Evolutionary conservation across 2,797 vertebrate genomes (phyloP).

Genomic region (Picus viridis): DNA sequence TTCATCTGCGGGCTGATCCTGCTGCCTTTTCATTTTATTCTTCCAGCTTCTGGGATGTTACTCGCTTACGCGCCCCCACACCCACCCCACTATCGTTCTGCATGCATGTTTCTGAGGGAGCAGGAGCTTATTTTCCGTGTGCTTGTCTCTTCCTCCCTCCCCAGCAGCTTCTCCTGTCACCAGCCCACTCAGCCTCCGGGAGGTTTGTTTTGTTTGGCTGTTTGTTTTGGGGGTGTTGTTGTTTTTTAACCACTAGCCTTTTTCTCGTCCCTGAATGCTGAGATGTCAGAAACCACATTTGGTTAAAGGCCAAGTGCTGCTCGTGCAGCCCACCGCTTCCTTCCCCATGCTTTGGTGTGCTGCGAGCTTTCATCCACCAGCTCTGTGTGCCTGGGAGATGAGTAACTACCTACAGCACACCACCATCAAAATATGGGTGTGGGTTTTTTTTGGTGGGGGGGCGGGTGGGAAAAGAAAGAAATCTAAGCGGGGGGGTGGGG

Average conservation of each 20-base stretch:
- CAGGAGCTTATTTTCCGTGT: conserved; percentile 22
- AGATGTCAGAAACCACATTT: not conserved
- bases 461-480: not conserved
- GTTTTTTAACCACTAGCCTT: not conserved
- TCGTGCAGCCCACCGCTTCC: not conserved
- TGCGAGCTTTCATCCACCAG: not conserved
- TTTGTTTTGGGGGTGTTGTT: not conserved
- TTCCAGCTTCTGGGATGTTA: conserved; percentile 65
- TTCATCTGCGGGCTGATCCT: conserved; percentile 78
- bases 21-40: conserved; percentile 77
- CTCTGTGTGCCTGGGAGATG: not conserved
- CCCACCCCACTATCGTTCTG: conserved; percentile 15
- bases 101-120: conserved; percentile 21
- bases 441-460: not conserved
- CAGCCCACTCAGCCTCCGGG: not conserved
- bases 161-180: not conserved
- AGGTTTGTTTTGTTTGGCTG: not conserved
- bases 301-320: not conserved
- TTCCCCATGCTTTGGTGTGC: accelerated
- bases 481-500: not conserved
- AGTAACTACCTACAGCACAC: not conserved
- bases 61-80: conserved; percentile 51
- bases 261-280: not conserved
- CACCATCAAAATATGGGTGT: not conserved
- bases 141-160: not conserved